Evolutionary conservation across 2,888 invertebrate genomes (phyloP), one percentile per base, ranked within the genome.

Genomic region (Eupithecia dodoneata): DNA sequence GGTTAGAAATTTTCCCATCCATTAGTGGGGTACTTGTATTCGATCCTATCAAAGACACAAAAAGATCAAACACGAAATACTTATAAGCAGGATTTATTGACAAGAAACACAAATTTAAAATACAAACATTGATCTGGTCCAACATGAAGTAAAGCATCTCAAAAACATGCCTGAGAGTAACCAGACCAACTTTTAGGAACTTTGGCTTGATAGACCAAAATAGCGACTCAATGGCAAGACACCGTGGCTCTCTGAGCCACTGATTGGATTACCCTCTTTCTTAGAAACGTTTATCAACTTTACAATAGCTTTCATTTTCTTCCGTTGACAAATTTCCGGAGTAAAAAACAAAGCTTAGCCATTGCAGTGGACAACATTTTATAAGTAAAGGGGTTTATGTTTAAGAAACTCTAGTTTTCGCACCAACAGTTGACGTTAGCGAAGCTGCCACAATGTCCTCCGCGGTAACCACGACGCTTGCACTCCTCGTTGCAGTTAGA

Each of bases 401-500:
- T 9, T 18, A 18, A 49, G 30, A 47, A 70, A 47, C 70, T 18
- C 18, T 47, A 70, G 30, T 70, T 70, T 75, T 80, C 80, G 13
- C 80, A 80, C 80, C 80, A 80, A 73, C 80, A 80, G 30, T 80
- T 80, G 44, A 78, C 77, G 18, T 77, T 77, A 1, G 78, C 78
- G n/a, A 80, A 80, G 73, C 80, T 80, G 12, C 80, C 86, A 45
- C 86, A 85, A 18, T 86, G 86, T 0, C 86, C 86, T 6, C 86
- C 86, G n/a, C 74, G 79, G 79, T 79, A 79, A 0, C 83, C 83
- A 9, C 85, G 82, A 5, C 86, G 69, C 70, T 83, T 83, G 80
- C 87, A 87, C 72, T 87, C 87, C 0, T 49, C 44, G 47, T 85
- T 84, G 74, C 87, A 87, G 73, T 87, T 73, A 0, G 87, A 86